phyloP scores from a whole-genome alignment of 2,113 vertebrate genomes.

The Larimichthys polyactis region DNA sequence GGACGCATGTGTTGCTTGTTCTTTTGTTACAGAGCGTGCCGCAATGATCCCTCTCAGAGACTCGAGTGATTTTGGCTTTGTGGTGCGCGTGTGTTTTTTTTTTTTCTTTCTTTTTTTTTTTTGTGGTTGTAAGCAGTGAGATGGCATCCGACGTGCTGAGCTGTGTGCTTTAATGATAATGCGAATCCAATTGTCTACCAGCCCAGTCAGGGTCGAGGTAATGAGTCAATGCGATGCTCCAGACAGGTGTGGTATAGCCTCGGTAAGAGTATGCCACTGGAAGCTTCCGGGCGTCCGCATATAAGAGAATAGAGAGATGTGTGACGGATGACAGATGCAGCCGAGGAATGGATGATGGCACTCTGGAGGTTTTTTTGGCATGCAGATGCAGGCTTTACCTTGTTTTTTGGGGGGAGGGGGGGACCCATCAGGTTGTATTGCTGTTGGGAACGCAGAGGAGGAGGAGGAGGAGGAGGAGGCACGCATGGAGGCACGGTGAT shows the following conservation, averaged over 20 bases:
- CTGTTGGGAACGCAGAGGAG: conserved; percentile 15
- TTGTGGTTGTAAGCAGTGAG: neutral
- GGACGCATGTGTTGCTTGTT: neutral
- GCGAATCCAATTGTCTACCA: neutral
- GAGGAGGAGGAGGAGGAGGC: conserved; percentile 33
- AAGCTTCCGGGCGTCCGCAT: conserved; percentile 29
- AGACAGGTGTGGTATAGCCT: conserved; percentile 70
- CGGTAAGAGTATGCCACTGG: conserved; percentile 2
- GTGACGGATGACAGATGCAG: conserved; percentile 36
- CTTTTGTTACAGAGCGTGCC: conserved; percentile 47
- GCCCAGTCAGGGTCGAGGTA: neutral
- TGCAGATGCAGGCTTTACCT: conserved; percentile 73
- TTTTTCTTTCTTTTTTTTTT: too few species aligned
- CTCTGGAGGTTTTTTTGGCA: conserved; percentile 34
- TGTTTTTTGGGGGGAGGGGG: neutral
- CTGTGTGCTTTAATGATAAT: neutral
- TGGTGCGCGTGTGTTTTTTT: neutral
- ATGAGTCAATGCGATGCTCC: conserved; percentile 35
- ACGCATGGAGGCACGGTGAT: conserved; percentile 37
- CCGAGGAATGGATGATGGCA: conserved; percentile 31
- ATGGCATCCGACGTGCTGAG: neutral
- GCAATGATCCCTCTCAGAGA: conserved; percentile 12
- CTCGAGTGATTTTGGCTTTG: neutral
- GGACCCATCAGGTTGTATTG: conserved; percentile 48
- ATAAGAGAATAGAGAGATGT: neutral